These are phyloP conservation scores for Pyrocephalus nanus DNA, from an alignment of 2,797 vertebrate species.

Conservation along the genomic window DNA sequence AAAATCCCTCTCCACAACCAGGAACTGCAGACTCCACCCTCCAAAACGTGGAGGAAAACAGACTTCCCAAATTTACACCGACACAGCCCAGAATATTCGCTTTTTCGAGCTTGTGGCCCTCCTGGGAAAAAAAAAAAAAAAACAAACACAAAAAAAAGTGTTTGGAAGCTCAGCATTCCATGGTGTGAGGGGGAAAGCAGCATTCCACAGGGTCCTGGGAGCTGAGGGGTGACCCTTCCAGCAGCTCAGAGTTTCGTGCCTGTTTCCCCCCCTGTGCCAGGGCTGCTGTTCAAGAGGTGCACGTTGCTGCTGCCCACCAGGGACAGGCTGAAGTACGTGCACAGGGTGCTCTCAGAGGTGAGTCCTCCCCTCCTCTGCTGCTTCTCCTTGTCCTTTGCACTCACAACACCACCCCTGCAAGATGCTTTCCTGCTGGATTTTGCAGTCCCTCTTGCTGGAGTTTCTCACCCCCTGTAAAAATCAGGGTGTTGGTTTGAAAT, in stretches of 20 bases:
- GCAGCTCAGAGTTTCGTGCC: neutral
- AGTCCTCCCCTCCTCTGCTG: slow-evolving; percentile 17
- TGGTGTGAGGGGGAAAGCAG: too few species aligned
- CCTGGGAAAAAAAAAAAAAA: too few species aligned
- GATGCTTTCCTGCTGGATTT: accelerated
- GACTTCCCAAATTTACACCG: too few species aligned
- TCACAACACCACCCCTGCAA: neutral
- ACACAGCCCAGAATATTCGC: too few species aligned
- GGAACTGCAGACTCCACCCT: slow-evolving; percentile 22
- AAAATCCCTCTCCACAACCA: neutral
- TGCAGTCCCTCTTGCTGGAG: neutral
- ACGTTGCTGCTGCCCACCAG: slow-evolving; percentile 88
- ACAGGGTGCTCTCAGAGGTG: slow-evolving; percentile 83
- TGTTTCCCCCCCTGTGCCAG: slow-evolving; percentile 51
- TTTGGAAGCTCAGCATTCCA: too few species aligned
- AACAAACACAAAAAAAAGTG: too few species aligned
- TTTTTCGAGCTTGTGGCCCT: too few species aligned
- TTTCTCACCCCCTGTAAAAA: neutral
- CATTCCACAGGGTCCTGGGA: too few species aligned
- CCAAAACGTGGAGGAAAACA: neutral
- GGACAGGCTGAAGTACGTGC: slow-evolving; percentile 86
- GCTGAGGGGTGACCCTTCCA: too few species aligned
- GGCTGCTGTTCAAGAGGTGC: slow-evolving; percentile 89
- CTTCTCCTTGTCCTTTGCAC: neutral
- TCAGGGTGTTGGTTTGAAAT: too few species aligned